Evolutionary conservation across 2,113 vertebrate species (phyloP), one percentile per base, ranked within the genome.

Genomic region (Heptranchias perlo): DNA sequence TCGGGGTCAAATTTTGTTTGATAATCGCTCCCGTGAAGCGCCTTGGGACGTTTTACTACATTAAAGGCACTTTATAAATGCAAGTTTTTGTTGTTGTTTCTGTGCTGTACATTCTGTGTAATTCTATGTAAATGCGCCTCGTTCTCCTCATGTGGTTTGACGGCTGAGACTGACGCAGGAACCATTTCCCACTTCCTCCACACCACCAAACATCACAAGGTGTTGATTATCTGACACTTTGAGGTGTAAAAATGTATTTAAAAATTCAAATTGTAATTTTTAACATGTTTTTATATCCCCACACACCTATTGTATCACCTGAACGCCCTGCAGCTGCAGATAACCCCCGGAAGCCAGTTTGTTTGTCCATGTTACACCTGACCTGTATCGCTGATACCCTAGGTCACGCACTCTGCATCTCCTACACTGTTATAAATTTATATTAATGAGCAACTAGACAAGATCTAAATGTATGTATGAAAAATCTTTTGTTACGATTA

Each of bases 191-290:
- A 93, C 89, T 62, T 93, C 89, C 58, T 62, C 44, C 89, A 93
- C 89, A 62, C 16, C 89, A 62, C 18, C 89, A 93, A 39, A 82
- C 39, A n/a, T 93, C 54, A 93, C 18, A 62, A 93, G 58, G 89
- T 93, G 89, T 93, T 93, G 89, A 93, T 93, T 93, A 93, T 93
- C 58, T 93, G 89, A 93, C 89, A 93, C 89, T 39, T 21, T 62
- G 89, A 93, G 89, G 89, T 93, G 89, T 64, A 93, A 93, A 64
- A n/a, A 93, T 39, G 35, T 64, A 58, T 62, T 93, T 93, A 39
- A 93, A 39, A 93, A 93, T 62, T 93, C 58, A 64, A 58, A 93
- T 92, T 93, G 89, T 62, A 62, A 62, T 93, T 35, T 39, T 62
- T 39, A 23, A 62, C 89, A 93, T n/a, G 16, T 93, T 93, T 39